Evolutionary conservation across 2,113 vertebrate species (phyloP), one percentile per base, ranked within the genome.

Genomic region (Melanotaenia duboulayi): DNA sequence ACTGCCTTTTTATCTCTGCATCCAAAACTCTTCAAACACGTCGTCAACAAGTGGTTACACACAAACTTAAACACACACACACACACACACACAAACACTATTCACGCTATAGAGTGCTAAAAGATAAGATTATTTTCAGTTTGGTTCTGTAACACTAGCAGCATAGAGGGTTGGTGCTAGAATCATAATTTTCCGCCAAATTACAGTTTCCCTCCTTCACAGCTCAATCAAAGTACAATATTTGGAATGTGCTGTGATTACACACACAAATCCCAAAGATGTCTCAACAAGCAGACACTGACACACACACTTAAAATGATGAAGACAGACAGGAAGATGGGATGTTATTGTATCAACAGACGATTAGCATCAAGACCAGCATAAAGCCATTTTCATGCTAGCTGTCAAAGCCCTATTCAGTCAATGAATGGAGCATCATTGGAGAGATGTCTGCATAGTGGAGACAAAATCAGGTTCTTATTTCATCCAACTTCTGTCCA

Each of bases 241-340:
- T 88, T 90, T 90, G 86, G 83, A 82, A 86, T 71, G 71, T 68
- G 42, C 59, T 66, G 67, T 86, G 81, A 87, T 85, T 87, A 84
- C 46, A 64, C 72, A 55, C 83, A 80, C 65, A 85, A 73, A 83
- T 71, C 66, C 32, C 50, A 13, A 60, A 69, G 37, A 69, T 69
- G 59, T 74, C 52, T 65, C 50, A 17, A 65, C 60, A 79, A 22
- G 59, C 24, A 83, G 46, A 88, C 51, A 54, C 69, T 44, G 22
- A 76, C 46, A 74, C 73, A 76, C 70, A 80, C 68, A 81, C 56
- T 61, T 46, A 51, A 68, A 69, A 63, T 80, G 89, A 85, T 89
- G 78, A 89, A 83, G 87, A 88, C n/a, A 83, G 87, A 83, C 87
- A 89, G 83, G 79, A 87, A 89, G 83, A 90, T 89, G 86, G 86